Conservation (phyloP, 2,113 vertebrate species). For the Vimba vimba region DNA sequence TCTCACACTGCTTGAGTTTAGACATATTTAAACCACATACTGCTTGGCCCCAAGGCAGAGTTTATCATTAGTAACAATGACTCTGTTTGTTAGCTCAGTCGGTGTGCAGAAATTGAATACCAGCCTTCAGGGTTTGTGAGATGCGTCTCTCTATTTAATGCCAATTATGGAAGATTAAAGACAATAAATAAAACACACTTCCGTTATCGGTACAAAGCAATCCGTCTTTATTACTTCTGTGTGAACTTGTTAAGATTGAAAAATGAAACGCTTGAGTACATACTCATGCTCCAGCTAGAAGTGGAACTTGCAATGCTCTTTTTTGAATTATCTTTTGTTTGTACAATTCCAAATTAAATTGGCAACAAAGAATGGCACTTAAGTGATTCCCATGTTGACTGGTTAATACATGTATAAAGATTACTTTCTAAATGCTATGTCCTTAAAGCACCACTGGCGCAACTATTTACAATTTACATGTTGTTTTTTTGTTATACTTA, state of each 20-base stretch:
- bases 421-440: constrained; percentile 39
- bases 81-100: background rate
- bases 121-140: constrained; percentile 3
- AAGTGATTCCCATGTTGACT: constrained; percentile 61
- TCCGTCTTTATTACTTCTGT: constrained; percentile 65
- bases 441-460: constrained; percentile 55
- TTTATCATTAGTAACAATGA: background rate
- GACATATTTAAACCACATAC: background rate
- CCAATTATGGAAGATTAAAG: constrained; percentile 29
- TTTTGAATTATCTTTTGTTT: constrained; percentile 16
- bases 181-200: constrained; percentile 33
- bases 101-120: constrained; percentile 4
- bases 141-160: background rate
- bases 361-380: constrained; percentile 63
- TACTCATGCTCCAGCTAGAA: constrained; percentile 50
- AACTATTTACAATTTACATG: constrained; percentile 67
- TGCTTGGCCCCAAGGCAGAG: background rate
- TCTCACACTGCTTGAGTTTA: background rate
- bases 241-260: constrained; percentile 59
- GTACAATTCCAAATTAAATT: constrained; percentile 7
- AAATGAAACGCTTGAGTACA: constrained; percentile 50
- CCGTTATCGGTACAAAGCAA: constrained; percentile 63
- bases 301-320: constrained; percentile 28
- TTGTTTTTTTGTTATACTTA: constrained; percentile 45
- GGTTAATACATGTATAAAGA: constrained; percentile 58